Evolutionary conservation across 2,113 vertebrate species (phyloP).

Genomic region (Candoia aspera): DNA sequence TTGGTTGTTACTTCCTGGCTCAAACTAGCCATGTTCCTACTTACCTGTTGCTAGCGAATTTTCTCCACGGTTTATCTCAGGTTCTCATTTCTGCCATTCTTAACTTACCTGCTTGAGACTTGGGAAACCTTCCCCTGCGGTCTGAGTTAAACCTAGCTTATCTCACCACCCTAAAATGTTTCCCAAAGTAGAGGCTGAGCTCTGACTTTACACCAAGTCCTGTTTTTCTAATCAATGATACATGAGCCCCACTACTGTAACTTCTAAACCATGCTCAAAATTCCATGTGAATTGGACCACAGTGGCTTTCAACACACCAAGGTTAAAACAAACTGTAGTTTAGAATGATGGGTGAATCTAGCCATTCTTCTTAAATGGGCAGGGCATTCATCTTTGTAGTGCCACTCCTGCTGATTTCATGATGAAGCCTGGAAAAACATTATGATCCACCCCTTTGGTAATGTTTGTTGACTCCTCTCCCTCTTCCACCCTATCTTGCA

Average conservation of each 20-base stretch:
- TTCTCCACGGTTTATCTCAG: no score
- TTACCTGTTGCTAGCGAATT: neutral
- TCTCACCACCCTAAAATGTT: neutral
- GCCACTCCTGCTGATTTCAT: neutral
- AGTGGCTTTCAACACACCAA: neutral
- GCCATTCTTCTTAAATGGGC: neutral
- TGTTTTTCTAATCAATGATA: neutral
- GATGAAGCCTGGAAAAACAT: neutral
- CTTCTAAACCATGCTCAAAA: neutral
- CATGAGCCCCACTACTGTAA: neutral
- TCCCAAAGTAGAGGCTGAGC: neutral
- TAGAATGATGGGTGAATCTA: neutral
- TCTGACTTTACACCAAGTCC: neutral
- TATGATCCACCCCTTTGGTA: neutral
- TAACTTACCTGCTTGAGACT: neutral
- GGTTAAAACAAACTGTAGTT: neutral
- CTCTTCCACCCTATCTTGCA: conserved; percentile 16
- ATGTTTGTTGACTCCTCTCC: neutral
- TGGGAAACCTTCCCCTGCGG: neutral
- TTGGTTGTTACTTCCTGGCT: no score
- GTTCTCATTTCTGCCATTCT: neutral
- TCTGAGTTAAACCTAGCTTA: neutral
- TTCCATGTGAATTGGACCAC: neutral
- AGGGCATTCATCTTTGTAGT: no score
- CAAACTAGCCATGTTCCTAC: no score